Evolutionary conservation across 2,797 vertebrate genomes (phyloP), one percentile per base, ranked within the genome.

Genomic region (Melanotaenia nigrans): DNA sequence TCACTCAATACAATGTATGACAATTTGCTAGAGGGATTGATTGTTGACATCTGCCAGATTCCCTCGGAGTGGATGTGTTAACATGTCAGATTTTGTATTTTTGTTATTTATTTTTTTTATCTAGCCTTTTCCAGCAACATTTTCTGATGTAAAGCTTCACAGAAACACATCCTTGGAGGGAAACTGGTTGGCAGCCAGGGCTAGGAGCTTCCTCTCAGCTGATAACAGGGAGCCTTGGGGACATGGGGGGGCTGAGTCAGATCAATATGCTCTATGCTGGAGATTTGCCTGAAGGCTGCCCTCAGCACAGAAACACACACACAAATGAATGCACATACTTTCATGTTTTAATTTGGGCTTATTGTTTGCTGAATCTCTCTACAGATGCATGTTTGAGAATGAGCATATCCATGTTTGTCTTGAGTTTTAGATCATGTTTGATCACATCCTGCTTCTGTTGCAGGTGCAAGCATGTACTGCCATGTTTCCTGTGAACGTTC

Each of bases 201-300:
- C 66, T 54, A 49, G 32, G 68, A 69, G 70, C 53, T 11, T 58
- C 67, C 61, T 57, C 40, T 71, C 65, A 65, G 76, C 76, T 60
- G 73, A 79, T 42, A 75, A 61, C 73, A 47, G 40, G 65, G 30
- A 25, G 65, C 22, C 54, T 61, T 12, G 10, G 28, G 32, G n/a
- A n/a, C 6, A 35, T 10, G 28, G 57, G 24, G 14, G 33, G 25
- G n/a, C 5, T 42, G 63, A 71, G 64, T 77, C 78, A 76, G 57
- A 79, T 72, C 69, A 83, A 68, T 78, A 65, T 55, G 53, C 25
- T 78, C 33, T 45, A 49, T 71, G 75, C 68, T 53, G 32, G 63
- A 63, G 57, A 45, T 51, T 68, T 54, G 28, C 68, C 61, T 61
- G 38, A 22, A n/a, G 61, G 66, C 55, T 28, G 11, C 55, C 62